Evolutionary conservation across 2,797 vertebrate species (phyloP), one percentile per base, ranked within the genome.

Genomic region (Phrynocephalus forsythii): DNA sequence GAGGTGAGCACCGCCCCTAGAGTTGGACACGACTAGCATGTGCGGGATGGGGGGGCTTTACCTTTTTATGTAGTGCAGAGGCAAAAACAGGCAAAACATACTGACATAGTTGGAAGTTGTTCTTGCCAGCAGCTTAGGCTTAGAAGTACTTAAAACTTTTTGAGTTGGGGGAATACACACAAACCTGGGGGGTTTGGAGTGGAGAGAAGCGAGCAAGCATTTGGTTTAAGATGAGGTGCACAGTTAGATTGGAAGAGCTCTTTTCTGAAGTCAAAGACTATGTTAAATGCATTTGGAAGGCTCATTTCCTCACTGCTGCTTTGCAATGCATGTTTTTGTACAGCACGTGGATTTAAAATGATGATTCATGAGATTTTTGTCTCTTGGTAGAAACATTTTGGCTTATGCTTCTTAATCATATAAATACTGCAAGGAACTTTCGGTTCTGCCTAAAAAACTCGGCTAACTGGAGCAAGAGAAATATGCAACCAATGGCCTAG

Each of bases 301-400:
- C 26, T n/a, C 24, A 66, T 33, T 68, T 82, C 44, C n/a, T 1
- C 7, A 7, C 6, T 67, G 9, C 24, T 44, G 6, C 33, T 11
- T 7, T 1, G 5, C 52, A 66, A 22, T 33, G 20, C 85, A 82
- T 0, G 0, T 82, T 33, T 68, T 44, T 20, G 50, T 44, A 88
- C 82, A 86, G 44, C 48, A 78, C 13, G 0, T 16, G 5, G 0
- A 0, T 0, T 0, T 48, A 56, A n/a, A 33, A 63, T 16, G 44
- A 26, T 0, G 2, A 71, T 18, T 81, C 52, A 48, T 0, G 1
- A 3, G 20, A 52, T 0, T 85, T 63, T 10, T 44, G 11, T 3
- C 18, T 30, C 13, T 26, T 78, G 68, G 18, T 26, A 16, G 66
- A 13, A 9, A 11, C 6, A 71, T 9, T 77, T 82, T 78, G 28